Conservation (phyloP, 2,113 vertebrate genomes). For the Leucoraja erinaceus region DNA sequence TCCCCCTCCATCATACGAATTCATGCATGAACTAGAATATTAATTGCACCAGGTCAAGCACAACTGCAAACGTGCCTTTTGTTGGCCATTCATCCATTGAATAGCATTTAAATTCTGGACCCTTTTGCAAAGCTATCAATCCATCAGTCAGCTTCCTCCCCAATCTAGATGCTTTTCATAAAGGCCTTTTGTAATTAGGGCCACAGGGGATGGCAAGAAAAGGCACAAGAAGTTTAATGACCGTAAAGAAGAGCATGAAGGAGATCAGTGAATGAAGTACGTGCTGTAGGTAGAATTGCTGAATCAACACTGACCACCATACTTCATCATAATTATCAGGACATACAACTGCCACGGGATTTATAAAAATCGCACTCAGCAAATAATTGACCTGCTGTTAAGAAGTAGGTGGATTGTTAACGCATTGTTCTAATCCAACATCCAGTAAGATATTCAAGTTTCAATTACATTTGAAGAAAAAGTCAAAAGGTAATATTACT, state of each 20-base stretch:
- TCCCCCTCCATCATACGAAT: slow-evolving; percentile 58
- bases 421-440: slow-evolving; percentile 59
- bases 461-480: slow-evolving; percentile 64
- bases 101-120: slow-evolving; percentile 73
- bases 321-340: slow-evolving; percentile 87
- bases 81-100: slow-evolving; percentile 67
- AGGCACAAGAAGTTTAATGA: slow-evolving; percentile 48
- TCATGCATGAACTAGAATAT: slow-evolving; percentile 68
- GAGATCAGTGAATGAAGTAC: slow-evolving; percentile 61
- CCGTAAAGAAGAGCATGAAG: slow-evolving; percentile 58
- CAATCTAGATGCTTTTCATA: slow-evolving; percentile 43
- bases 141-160: slow-evolving; percentile 48
- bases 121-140: slow-evolving; percentile 61
- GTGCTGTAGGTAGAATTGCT: slow-evolving; percentile 59
- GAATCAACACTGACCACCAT: slow-evolving; percentile 84
- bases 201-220: slow-evolving; percentile 41
- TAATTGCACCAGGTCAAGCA: slow-evolving; percentile 65
- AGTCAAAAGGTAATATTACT: slow-evolving; percentile 57
- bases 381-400: slow-evolving; percentile 71
- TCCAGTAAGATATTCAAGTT: slow-evolving; percentile 68
- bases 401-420: slow-evolving; percentile 64
- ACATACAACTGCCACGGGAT: slow-evolving; percentile 67
- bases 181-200: slow-evolving; percentile 51
- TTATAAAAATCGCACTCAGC: slow-evolving; percentile 72
- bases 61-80: slow-evolving; percentile 66